Base-by-base conservation (phyloP, 2,888 invertebrate species). In the Zaprionus lineosus region DNA sequence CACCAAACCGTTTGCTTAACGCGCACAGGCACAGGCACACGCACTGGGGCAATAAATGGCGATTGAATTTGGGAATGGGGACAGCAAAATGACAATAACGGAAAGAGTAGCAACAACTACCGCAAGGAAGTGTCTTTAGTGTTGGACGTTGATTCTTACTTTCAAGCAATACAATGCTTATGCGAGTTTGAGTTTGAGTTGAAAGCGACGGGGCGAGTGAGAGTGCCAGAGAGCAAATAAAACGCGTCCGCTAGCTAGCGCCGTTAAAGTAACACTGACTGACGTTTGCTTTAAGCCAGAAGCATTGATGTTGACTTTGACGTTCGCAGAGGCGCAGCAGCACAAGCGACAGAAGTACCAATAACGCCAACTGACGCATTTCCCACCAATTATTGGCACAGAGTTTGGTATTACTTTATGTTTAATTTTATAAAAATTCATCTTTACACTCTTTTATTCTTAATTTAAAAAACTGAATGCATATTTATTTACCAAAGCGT, bases 231-330 rank as follows among this genome's bases (percentile, higher is more conserved):
- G 68, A 68, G 62, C 58, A 29, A 58, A 60, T 64, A 19, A 70
- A 67, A 78, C 79, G 73, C 79, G 85, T 75, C 79, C 75, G 79
- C 55, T 62, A 43, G 69, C 73, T 34, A 78, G 60, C 83, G 64
- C 62, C 75, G 77, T 82, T 75, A 55, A 63, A 71, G 60, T 82
- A 72, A 60, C 67, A 77, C 77, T 77, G 72, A 47, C 65, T 48
- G 37, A 37, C 43, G n/a, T 37, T 16, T 48, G 68, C 55, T 68
- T 59, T 56, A 69, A 74, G 64, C 64, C 64, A 59, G 33, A 55
- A 40, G 29, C 52, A 50, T 43, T 31, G 59, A 56, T 55, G 56
- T 31, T 55, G 65, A 51, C 41, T 46, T 26, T 28, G 58, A 47
- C 63, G 55, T 52, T 39, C 29, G 47, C 69, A 53, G 58, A 72